A percentile compares a stretch with the other conserved stretches of the same genome.
phyloP scores from a whole-genome alignment of 2,113 vertebrate genomes.

The Excalfactoria chinensis region DNA sequence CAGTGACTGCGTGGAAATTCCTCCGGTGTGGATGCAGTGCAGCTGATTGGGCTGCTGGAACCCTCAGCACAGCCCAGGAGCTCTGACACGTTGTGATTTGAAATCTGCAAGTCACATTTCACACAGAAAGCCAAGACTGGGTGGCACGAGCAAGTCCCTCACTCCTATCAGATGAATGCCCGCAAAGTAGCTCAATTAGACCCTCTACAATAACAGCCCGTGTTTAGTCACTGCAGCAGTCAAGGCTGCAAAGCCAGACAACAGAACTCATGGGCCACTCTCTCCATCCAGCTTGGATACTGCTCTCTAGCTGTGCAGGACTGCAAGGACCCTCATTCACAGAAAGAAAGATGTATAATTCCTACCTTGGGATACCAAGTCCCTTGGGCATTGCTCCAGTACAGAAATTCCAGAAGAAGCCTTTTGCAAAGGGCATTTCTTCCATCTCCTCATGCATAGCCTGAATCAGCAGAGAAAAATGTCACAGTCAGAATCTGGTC shows the following conservation, averaged over 20 bases:
- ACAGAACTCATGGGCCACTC: not conserved
- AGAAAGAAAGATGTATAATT: not conserved
- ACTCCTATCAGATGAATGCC: not conserved
- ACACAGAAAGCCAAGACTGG: not conserved
- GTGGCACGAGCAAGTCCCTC: not conserved
- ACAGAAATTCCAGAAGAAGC: not conserved
- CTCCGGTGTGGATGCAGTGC: conserved; percentile 46
- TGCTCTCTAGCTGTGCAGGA: not conserved
- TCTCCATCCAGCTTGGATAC: not conserved
- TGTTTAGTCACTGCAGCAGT: not conserved
- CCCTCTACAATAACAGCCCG: not conserved
- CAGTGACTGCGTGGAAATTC: conserved; percentile 64
- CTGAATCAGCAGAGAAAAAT: not conserved
- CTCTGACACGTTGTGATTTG: conserved; percentile 31
- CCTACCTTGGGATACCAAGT: not conserved
- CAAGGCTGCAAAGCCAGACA: not conserved
- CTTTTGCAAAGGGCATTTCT: not conserved
- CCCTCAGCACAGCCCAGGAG: conserved; percentile 28
- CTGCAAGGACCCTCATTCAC: not conserved
- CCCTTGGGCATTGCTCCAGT: not conserved
- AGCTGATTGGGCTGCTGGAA: conserved; percentile 59
- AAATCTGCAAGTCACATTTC: not conserved
- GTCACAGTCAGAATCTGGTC: not conserved
- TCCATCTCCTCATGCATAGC: not conserved
- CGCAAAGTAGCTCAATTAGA: not conserved